phyloP scores from a whole-genome alignment of 2,888 invertebrate genomes.

The Dusona sp. region DNA sequence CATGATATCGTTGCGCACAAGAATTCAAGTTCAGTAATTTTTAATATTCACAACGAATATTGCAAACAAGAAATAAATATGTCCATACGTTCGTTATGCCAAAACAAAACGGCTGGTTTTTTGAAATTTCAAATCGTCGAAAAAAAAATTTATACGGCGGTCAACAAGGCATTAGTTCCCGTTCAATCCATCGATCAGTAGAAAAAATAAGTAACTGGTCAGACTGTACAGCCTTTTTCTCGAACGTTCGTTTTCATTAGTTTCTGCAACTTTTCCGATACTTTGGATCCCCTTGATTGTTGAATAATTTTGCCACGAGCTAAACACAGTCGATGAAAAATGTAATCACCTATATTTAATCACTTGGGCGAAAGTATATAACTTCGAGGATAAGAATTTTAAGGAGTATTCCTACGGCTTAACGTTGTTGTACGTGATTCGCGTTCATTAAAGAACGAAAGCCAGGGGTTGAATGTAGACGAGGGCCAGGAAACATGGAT shows the following conservation, averaged over 20 bases:
- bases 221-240: neutral
- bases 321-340: conserved; percentile 54
- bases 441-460: conserved; percentile 33
- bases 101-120: no score
- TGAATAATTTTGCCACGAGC: neutral
- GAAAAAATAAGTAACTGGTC: neutral
- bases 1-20: no score
- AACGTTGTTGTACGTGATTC: conserved; percentile 39
- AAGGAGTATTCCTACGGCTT: conserved; percentile 23
- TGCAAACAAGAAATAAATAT: no score
- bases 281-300: neutral
- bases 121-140: no score
- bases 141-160: neutral
- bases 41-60: no score
- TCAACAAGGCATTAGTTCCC: neutral
- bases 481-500: neutral
- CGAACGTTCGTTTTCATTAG: neutral
- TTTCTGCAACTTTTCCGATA: conserved; percentile 16
- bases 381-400: conserved; percentile 64
- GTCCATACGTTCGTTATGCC: no score
- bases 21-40: no score
- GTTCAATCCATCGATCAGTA: neutral
- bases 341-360: conserved; percentile 71
- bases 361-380: conserved; percentile 17
- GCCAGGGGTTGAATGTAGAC: conserved; percentile 37